Percentiles rank a stretch among this genome's conserved stretches.
These are phyloP conservation scores for Drosophila micromelanica DNA, from an alignment of 1,140 invertebrate species.

Conservation along the genomic window DNA sequence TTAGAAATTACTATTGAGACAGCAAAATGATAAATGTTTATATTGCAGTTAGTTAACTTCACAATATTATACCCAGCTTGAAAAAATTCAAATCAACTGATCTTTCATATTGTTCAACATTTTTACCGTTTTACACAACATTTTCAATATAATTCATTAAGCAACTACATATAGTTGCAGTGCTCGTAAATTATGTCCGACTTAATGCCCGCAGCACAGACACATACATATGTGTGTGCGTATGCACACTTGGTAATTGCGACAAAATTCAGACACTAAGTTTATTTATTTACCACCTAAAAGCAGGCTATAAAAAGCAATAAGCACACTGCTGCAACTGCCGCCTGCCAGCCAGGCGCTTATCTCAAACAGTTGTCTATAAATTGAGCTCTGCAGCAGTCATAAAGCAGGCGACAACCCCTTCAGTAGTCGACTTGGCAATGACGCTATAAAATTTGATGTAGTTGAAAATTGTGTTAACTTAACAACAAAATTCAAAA, in stretches of 20 bases:
- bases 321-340: slow-evolving; percentile 43
- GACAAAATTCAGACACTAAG: slow-evolving; percentile 51
- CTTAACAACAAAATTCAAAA: too few relatives aligned
- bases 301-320: slow-evolving; percentile 43
- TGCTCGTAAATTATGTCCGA: slow-evolving; percentile 23
- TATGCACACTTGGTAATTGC: slow-evolving; percentile 33
- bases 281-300: slow-evolving; percentile 56
- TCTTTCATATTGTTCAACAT: too few relatives aligned
- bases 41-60: background rate
- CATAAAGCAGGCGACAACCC: slow-evolving; percentile 33
- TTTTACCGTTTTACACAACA: background rate
- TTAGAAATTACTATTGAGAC: slow-evolving; percentile 36
- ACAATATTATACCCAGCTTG: background rate
- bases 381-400: slow-evolving; percentile 49
- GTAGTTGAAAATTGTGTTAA: too few relatives aligned
- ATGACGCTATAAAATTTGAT: background rate
- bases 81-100: too few relatives aligned
- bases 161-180: background rate
- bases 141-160: slow-evolving; percentile 5
- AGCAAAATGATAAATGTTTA: slow-evolving; percentile 9
- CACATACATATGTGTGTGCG: background rate
- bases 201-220: slow-evolving; percentile 10
- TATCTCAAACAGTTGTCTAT: slow-evolving; percentile 42
- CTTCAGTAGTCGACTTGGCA: background rate
- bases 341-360: slow-evolving; percentile 6